Base-by-base conservation (phyloP, 1,140 invertebrate species). In the Stenopsyche tienmushanensis region DNA sequence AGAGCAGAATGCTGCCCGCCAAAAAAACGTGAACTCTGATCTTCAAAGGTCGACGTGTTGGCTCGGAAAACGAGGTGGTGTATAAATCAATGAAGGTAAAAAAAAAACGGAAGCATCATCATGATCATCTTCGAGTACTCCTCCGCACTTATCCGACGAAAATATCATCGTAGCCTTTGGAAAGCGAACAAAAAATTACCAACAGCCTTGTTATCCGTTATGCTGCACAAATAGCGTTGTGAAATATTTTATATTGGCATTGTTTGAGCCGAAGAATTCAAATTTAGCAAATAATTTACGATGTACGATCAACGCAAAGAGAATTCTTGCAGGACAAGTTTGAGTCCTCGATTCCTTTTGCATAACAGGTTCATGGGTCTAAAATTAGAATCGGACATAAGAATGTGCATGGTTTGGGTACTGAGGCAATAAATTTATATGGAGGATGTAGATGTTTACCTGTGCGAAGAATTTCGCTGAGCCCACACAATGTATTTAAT, bases 141-240 rank as follows among this genome's bases (percentile, higher is more conserved):
- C 29, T 17, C 29, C 25, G 29, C 25, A 29, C n/a, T 3, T 18
- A 29, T 15, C 2, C 21, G 21, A 34, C 52, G 15, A 54, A 29
- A 54, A 54, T 54, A 34, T 29, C 25, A 34, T 15, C 45, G 45
- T 49, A 29, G 52, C 52, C 52, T 54, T 54, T 54, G 39, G 52
- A 54, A 54, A 54, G 52, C 39, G 52, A 54, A 54, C 15, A 29
- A 54, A 54, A 54, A 54, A 54, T 44, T 18, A 15, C 52, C n/a
- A 54, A 29, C 52, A 29, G 39, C 52, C 52, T 54, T 54, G 52
- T 29, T 54, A 29, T 54, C 39, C 21, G 39, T 29, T 54, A 13
- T 25, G 13, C 49, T 54, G 52, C 25, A 18, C 10, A 21, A 25
- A 52, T 44, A 44, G 18, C 41, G 18, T 44, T 44, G 41, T 44